phyloP scores from a whole-genome alignment of 2,113 vertebrate species.

The Arizona elegans region DNA sequence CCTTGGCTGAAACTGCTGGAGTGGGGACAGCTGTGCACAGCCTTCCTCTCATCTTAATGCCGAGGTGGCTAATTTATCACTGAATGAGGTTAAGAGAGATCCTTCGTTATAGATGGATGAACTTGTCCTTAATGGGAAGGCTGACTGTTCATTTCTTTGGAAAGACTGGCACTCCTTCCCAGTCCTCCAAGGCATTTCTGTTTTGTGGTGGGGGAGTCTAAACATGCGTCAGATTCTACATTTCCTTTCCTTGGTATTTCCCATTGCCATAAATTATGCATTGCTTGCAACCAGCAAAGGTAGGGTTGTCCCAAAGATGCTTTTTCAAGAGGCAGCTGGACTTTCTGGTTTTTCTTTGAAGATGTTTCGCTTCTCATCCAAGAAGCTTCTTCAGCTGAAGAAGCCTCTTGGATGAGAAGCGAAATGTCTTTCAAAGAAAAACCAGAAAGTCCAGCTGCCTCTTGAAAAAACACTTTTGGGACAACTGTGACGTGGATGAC shows the following conservation, averaged over 20 bases:
- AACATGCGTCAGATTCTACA: background rate
- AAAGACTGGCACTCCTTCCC: too few relatives aligned
- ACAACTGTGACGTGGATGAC: too few relatives aligned
- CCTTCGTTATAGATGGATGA: background rate
- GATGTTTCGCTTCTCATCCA: too few relatives aligned
- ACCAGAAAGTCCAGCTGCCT: too few relatives aligned
- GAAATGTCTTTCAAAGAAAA: too few relatives aligned
- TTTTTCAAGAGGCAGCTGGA: too few relatives aligned
- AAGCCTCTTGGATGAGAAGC: too few relatives aligned
- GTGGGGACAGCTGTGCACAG: too few relatives aligned
- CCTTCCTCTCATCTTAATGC: background rate
- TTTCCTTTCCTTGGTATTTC: background rate
- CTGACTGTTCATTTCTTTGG: background rate
- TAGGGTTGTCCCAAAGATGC: background rate
- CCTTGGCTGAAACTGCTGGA: background rate
- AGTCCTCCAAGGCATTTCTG: background rate
- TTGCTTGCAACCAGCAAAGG: background rate
- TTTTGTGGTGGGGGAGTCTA: background rate
- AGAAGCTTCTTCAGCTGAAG: too few relatives aligned
- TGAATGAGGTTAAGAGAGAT: background rate
- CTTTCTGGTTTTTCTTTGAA: too few relatives aligned
- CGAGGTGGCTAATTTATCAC: too few relatives aligned
- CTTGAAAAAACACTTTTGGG: too few relatives aligned
- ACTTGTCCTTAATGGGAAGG: background rate
- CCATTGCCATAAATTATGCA: background rate